A percentile compares a stretch with the other conserved stretches of the same genome.
These are phyloP conservation scores for Ambastaia sidthimunki DNA, from an alignment of 2,797 vertebrate genomes.

Conservation along the genomic window DNA sequence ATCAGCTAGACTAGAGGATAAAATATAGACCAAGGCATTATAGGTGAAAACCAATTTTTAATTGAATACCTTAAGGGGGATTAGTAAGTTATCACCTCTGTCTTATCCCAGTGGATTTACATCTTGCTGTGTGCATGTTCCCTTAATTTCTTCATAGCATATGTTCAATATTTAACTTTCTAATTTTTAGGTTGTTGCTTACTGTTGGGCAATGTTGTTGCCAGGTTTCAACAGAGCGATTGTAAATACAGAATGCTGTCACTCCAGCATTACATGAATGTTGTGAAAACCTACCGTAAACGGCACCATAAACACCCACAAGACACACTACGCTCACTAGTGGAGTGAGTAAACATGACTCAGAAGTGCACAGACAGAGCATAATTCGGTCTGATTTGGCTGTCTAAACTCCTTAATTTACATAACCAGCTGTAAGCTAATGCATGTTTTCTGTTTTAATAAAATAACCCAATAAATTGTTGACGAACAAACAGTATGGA, in stretches of 20 bases:
- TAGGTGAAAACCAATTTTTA: background rate
- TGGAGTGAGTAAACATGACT: constrained; percentile 30
- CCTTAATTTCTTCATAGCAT: background rate
- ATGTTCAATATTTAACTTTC: background rate
- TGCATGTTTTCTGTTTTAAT: constrained; percentile 14
- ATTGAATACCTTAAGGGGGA: constrained; percentile 26
- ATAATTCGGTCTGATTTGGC: constrained; percentile 5
- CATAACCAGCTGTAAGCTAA: constrained; percentile 28
- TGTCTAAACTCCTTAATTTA: constrained; percentile 25
- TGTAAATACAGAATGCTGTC: background rate
- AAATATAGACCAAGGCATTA: constrained; percentile 15
- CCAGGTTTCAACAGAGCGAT: background rate
- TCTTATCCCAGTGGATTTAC: background rate
- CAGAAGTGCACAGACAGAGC: constrained; percentile 5
- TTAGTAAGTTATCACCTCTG: constrained; percentile 8
- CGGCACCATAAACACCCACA: constrained; percentile 24
- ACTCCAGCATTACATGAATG: constrained; percentile 7
- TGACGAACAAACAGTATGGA: background rate
- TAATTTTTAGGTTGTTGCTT: background rate
- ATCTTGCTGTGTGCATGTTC: background rate
- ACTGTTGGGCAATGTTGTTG: background rate
- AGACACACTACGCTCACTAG: background rate
- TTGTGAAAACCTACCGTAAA: constrained; percentile 11
- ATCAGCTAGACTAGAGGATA: constrained; percentile 3
- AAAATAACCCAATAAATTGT: background rate